These are phyloP conservation scores for Eulemur rubriventer DNA, from an alignment of 2,797 vertebrate species.

Conservation along the genomic window DNA sequence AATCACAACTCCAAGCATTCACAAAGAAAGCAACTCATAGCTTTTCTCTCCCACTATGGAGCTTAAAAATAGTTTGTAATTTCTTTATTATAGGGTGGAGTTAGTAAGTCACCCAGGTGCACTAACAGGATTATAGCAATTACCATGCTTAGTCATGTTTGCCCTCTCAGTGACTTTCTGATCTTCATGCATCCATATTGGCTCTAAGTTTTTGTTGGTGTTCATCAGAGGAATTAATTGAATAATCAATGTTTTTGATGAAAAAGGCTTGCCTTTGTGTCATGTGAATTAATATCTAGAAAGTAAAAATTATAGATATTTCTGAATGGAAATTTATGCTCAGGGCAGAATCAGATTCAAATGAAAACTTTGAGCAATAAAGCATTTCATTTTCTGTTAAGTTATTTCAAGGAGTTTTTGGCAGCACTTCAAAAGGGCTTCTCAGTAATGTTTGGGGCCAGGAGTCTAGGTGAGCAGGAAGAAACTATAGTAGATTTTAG, in stretches of 20 bases:
- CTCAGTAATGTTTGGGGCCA: background rate
- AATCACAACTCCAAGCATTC: background rate
- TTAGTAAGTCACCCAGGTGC: background rate
- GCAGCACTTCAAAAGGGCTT: background rate
- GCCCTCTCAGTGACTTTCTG: background rate
- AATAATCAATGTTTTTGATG: conserved; percentile 47
- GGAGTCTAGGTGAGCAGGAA: background rate
- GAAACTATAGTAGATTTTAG: background rate
- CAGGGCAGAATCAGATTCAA: background rate
- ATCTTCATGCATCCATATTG: background rate
- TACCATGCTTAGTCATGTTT: background rate
- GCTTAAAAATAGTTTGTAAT: background rate
- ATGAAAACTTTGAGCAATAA: background rate
- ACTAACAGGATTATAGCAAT: conserved; percentile 42
- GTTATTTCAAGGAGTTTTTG: background rate
- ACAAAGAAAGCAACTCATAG: background rate
- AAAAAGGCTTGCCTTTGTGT: background rate
- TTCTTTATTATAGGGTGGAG: background rate
- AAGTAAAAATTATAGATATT: background rate
- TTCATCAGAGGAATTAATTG: conserved; percentile 44
- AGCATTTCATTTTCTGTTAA: background rate
- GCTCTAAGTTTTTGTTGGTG: background rate
- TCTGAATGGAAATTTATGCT: background rate
- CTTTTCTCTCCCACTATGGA: background rate
- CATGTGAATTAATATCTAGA: background rate